Conservation (phyloP, 92 coral and sea anemone species). For the Porites evermanni region DNA sequence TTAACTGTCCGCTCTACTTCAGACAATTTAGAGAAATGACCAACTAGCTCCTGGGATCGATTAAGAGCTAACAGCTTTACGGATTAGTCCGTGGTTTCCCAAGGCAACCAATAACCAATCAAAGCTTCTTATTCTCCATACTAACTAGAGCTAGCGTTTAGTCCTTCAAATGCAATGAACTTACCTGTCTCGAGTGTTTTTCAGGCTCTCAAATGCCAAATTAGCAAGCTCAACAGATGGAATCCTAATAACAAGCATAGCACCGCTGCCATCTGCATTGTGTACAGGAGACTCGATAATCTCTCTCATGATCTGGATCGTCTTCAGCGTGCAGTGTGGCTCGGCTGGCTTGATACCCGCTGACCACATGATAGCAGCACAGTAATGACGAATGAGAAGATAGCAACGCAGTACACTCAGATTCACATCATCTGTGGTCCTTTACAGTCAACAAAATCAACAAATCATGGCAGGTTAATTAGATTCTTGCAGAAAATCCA, state of each 20-base stretch:
- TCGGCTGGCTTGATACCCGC: slow-evolving; percentile 99
- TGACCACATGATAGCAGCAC: slow-evolving; percentile 99
- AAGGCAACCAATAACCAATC: too few relatives aligned
- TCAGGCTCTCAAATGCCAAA: slow-evolving; percentile 90
- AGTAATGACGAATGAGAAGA: slow-evolving; percentile 93
- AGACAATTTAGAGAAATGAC: too few relatives aligned
- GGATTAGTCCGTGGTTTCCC: too few relatives aligned
- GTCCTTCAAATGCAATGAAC: not conserved
- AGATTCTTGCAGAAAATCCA: too few relatives aligned
- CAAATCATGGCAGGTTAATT: too few relatives aligned
- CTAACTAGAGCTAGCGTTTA: too few relatives aligned
- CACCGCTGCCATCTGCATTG: slow-evolving; percentile 94
- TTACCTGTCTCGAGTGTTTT: slow-evolving; percentile 94
- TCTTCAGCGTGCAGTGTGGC: slow-evolving; percentile 98
- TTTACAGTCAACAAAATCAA: slow-evolving; percentile 8
- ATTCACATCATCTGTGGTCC: slow-evolving; percentile 89
- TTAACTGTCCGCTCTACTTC: too few relatives aligned
- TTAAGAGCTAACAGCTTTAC: too few relatives aligned
- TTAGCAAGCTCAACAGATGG: slow-evolving; percentile 89
- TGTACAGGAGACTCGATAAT: slow-evolving; percentile 93
- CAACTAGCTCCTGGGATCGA: too few relatives aligned
- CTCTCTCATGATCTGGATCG: slow-evolving; percentile 95
- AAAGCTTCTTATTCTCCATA: not conserved
- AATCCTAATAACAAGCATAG: slow-evolving; percentile 92
- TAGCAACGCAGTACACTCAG: slow-evolving; percentile 92